Conservation (phyloP, 2,797 vertebrate species). For the Schizopygopsis pylzovi region DNA sequence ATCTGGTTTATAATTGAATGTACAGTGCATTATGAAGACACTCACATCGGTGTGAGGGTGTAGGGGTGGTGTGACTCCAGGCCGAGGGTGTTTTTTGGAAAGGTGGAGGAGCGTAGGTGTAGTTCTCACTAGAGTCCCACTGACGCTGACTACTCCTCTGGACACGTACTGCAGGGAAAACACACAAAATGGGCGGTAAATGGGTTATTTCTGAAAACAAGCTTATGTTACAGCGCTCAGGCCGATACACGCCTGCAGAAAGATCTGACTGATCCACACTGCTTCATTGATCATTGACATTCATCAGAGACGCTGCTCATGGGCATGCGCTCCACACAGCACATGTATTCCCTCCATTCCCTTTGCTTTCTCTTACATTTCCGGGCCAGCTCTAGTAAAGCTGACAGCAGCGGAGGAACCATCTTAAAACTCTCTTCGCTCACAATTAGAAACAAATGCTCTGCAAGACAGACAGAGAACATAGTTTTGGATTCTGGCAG, state of each 20-base stretch:
- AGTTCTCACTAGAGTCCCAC: slow-evolving; percentile 90
- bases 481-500: slow-evolving; percentile 30
- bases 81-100: slow-evolving; percentile 84
- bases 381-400: slow-evolving; percentile 49
- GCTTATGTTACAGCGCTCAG: slow-evolving; percentile 3
- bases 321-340: slow-evolving; percentile 3
- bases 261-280: slow-evolving; percentile 22
- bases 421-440: slow-evolving; percentile 33
- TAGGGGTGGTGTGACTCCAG: slow-evolving; percentile 86
- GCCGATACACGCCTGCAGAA: not conserved
- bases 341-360: not conserved
- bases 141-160: slow-evolving; percentile 91
- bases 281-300: slow-evolving; percentile 30
- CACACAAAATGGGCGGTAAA: slow-evolving; percentile 13
- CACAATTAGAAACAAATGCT: not conserved
- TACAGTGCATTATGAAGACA: slow-evolving; percentile 1
- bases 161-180: slow-evolving; percentile 84
- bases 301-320: not conserved
- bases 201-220: not conserved
- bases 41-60: slow-evolving; percentile 69
- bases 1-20: not conserved
- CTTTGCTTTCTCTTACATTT: slow-evolving; percentile 58
- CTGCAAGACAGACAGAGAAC: not conserved
- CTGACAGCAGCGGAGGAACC: slow-evolving; percentile 54
- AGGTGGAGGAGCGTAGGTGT: slow-evolving; percentile 85